Percentiles rank a stretch among this genome's conserved stretches.
Conservation (phyloP, 92 coral and sea anemone species). For the Siderastrea siderea region DNA sequence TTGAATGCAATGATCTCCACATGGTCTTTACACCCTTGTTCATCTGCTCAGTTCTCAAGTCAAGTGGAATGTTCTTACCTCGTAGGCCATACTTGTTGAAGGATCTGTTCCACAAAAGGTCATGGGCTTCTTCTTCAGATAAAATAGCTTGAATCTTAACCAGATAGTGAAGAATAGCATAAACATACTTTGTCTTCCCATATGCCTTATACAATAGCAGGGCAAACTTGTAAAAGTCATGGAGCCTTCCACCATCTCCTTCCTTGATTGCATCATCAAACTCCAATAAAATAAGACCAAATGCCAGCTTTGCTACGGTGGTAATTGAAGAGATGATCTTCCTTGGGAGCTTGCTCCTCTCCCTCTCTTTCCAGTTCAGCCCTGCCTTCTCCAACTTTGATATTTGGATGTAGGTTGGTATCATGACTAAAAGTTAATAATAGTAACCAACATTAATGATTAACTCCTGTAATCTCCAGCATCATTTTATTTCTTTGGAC, state of each 20-base stretch:
- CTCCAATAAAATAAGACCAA: conserved; percentile 54
- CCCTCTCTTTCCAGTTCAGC: no score
- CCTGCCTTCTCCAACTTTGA: no score
- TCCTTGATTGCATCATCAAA: conserved; percentile 62
- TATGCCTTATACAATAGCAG: conserved; percentile 50
- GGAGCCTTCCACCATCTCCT: conserved; percentile 71
- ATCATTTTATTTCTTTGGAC: no score
- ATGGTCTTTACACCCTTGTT: conserved; percentile 61
- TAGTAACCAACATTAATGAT: no score
- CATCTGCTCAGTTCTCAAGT: conserved; percentile 67
- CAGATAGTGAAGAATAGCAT: conserved; percentile 47
- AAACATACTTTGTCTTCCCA: conserved; percentile 58
- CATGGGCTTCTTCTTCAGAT: conserved; percentile 50
- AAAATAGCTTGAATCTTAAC: conserved; percentile 26
- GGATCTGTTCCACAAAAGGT: conserved; percentile 60
- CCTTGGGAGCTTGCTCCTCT: neutral
- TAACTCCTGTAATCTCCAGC: no score
- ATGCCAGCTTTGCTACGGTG: conserved; percentile 46
- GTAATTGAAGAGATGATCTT: conserved; percentile 53
- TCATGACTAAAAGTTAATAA: no score
- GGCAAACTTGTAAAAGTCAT: conserved; percentile 63
- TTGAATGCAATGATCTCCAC: conserved; percentile 66
- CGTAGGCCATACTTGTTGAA: conserved; percentile 64
- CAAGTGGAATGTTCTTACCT: conserved; percentile 60
- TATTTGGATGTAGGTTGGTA: no score